Evolutionary conservation across 2,888 invertebrate species (phyloP), one percentile per base, ranked within the genome.

Genomic region (Melipona beecheii): DNA sequence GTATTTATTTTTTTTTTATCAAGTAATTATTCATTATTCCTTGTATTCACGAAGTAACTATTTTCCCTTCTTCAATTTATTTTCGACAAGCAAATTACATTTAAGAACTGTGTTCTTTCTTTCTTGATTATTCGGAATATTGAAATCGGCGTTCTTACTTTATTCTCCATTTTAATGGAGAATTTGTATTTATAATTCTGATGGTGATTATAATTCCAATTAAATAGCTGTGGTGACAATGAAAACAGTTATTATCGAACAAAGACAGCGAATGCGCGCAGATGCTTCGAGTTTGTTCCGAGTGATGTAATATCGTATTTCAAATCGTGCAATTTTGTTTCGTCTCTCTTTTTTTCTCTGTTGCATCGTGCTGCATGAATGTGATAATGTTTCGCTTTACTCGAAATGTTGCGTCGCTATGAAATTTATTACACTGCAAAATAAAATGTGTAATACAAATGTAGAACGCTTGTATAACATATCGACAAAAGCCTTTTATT

Each of bases 361-460:
- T 60, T 66, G 58, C 58, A 17, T 69, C 69, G 69, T 6, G 58
- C 70, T 62, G 54, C 56, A 24, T 43, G 24, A 54, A 54, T 9
- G 65, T 24, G 83, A 83, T 31, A 77, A 69, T 65, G 50, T 74
- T 72, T 60, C 49, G 60, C 49, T 58, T 73, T 58, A 58, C 56
- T 64, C 60, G 27, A 66, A 27, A 15, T 60, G 5, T 24, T 17
- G 52, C 52, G 21, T 54, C 21, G 52, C 50, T 73, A 50, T 21
- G 21, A 73, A n/a, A 75, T 71, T 75, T 31, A 65, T 27, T 27
- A 4, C 15, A 58, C n/a, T 15, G 15, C 36, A 36, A 50, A 58
- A 70, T 43, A 60, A 60, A 83, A 77, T 50, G 27, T 69, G 21
- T 24, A 50, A 52, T n/a, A 69, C 49, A 81, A 81, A 75, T 36